Conservation (phyloP, 2,797 vertebrate species). For the Myioborus melanocephalus region DNA sequence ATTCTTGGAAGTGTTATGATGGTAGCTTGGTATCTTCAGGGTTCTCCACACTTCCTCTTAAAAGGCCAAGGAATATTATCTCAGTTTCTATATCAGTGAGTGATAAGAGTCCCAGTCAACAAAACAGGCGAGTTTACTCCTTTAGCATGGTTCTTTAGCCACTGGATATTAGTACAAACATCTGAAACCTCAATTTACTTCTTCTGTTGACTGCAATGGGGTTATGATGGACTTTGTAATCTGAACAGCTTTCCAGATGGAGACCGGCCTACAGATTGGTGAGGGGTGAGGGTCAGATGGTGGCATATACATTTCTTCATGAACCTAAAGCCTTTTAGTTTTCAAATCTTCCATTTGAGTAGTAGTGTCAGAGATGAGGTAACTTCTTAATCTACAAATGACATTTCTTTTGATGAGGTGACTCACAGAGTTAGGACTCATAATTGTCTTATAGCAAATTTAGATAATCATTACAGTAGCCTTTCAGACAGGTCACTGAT, state of each 20-base stretch:
- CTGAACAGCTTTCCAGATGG: neutral
- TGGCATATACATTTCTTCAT: neutral
- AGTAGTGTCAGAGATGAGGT: neutral
- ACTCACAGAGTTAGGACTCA: neutral
- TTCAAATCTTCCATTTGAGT: neutral
- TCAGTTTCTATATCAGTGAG: neutral
- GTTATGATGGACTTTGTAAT: neutral
- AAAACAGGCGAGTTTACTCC: neutral
- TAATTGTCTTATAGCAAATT: neutral
- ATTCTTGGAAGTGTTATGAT: neutral
- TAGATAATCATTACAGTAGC: neutral
- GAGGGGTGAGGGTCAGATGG: neutral
- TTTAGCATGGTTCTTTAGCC: neutral
- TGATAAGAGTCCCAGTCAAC: neutral
- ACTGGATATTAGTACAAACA: neutral
- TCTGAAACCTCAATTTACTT: neutral
- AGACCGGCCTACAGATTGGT: neutral
- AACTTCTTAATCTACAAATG: neutral
- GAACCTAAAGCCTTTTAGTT: neutral
- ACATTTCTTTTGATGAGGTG: neutral
- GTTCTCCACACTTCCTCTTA: neutral
- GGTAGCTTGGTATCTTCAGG: neutral
- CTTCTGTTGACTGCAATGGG: neutral
- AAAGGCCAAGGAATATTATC: neutral
- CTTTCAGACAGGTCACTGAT: neutral